Evolutionary conservation across 2,113 vertebrate genomes (phyloP), one percentile per base, ranked within the genome.

Genomic region (Guaruba guarouba): DNA sequence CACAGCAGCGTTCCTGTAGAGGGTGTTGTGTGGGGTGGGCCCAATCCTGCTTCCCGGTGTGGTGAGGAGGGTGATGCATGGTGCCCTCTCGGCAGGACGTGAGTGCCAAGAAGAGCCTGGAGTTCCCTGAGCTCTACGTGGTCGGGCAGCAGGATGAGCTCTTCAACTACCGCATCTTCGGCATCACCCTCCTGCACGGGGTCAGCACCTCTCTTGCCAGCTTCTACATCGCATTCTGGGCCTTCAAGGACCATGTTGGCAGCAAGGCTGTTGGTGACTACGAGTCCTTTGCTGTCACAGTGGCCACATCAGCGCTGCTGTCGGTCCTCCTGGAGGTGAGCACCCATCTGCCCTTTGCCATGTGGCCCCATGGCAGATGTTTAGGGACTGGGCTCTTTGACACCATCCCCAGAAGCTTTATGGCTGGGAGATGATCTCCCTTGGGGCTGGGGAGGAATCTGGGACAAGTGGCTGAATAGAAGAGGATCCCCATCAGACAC

Each of bases 201-300:
- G 49, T 96, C 17, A 96, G 98, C 91, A 96, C 98, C 13, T 99
- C 99, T 0, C 86, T 99, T 3, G 52, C 97, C 67, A 97, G 98
- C 92, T 99, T 99, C 98, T 99, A 99, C 88, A 33, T 99, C 20
- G 89, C 99, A 0, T 74, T 98, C 37, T 98, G 98, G 84, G 96
- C 98, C 92, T 98, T 98, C 41, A 28, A 86, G 23, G 83, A 98
- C 96, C 88, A n/a, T 0, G 83, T 95, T 0, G 95, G 96, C 17
- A 89, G 71, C 31, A 82, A 9, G 57, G 88, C 61, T 3, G 75
- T 96, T 2, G 90, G 97, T 0, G 99, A 99, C 96, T 98, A 97
- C 2, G 99, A 99, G 98, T 98, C 99, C 48, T 98, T 99, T 16
- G 97, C 98, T 0, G 74, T 99, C 75, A 98, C 98, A 0, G 96